Percentiles rank a stretch among this genome's conserved stretches.
Conservation (phyloP, 1,140 invertebrate species). For the Goniozus legneri region DNA sequence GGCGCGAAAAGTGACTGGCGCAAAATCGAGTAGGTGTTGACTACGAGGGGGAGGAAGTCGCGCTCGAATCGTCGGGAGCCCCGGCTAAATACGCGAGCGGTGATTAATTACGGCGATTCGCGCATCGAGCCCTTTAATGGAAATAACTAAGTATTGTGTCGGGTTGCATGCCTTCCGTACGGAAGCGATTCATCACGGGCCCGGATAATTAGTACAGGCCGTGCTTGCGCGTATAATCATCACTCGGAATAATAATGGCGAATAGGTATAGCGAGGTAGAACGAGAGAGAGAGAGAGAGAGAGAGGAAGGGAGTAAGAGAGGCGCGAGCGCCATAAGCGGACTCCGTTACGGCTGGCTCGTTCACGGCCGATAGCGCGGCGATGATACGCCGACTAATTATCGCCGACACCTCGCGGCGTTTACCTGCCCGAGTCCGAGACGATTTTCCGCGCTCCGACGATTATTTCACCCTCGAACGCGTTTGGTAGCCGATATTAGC, state of each 20-base stretch:
- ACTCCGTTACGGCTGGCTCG: too few relatives aligned
- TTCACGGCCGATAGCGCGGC: too few relatives aligned
- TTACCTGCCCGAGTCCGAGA: too few relatives aligned
- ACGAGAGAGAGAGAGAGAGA: neutral
- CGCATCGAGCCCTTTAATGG: constrained; percentile 36
- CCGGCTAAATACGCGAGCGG: constrained; percentile 19
- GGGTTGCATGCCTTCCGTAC: constrained; percentile 33
- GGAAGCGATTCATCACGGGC: constrained; percentile 45
- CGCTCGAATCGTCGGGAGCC: constrained; percentile 11
- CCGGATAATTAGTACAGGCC: constrained; percentile 46
- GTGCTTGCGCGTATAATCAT: constrained; percentile 42
- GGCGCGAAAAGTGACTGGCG: neutral
- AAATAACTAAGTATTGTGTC: constrained; percentile 48
- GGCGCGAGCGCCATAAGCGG: constrained; percentile 14
- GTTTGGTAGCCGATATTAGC: too few relatives aligned
- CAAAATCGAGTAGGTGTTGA: too few relatives aligned
- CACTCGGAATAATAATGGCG: constrained; percentile 41
- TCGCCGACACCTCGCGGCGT: too few relatives aligned
- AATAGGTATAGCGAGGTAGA: constrained; percentile 9
- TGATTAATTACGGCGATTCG: constrained; percentile 36
- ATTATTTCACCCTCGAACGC: too few relatives aligned
- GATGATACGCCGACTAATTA: constrained; percentile 25
- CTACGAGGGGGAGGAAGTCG: neutral
- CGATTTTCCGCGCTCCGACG: too few relatives aligned
- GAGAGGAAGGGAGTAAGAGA: constrained; percentile 1